These are phyloP conservation scores for Bergia sp. DNA, from an alignment of 92 coral and sea anemone genomes.

Conservation along the genomic window DNA sequence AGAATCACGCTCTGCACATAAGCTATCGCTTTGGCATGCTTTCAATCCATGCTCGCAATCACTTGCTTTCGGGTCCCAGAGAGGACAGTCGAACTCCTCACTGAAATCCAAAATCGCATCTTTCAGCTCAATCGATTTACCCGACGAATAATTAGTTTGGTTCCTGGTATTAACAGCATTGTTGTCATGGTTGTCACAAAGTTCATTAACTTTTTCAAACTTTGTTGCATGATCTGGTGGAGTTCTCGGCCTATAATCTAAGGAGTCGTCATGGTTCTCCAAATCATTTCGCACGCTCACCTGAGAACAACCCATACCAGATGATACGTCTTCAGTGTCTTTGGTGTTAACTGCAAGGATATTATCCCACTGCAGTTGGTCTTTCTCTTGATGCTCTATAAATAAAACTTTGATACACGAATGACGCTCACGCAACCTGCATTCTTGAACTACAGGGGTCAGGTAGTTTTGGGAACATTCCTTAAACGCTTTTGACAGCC, in stretches of 20 bases:
- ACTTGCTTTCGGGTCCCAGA: neutral
- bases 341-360: neutral
- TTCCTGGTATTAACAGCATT: neutral
- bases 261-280: neutral
- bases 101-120: neutral
- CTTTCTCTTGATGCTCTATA: neutral
- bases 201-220: conserved; percentile 21
- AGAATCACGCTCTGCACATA: neutral
- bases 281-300: neutral
- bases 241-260: neutral
- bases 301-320: conserved; percentile 23
- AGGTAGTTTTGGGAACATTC: neutral
- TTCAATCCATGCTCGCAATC: neutral
- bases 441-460: conserved; percentile 36
- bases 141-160: conserved; percentile 10
- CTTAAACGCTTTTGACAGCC: conserved; percentile 3
- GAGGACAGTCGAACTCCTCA: neutral
- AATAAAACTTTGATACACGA: neutral
- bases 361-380: neutral
- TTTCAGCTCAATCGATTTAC: neutral
- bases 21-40: neutral
- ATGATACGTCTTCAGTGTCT: neutral
- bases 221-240: neutral
- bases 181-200: conserved; percentile 20
- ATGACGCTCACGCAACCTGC: neutral